Evolutionary conservation across 2,888 invertebrate genomes (phyloP).

Genomic region (Desoria tigrina): DNA sequence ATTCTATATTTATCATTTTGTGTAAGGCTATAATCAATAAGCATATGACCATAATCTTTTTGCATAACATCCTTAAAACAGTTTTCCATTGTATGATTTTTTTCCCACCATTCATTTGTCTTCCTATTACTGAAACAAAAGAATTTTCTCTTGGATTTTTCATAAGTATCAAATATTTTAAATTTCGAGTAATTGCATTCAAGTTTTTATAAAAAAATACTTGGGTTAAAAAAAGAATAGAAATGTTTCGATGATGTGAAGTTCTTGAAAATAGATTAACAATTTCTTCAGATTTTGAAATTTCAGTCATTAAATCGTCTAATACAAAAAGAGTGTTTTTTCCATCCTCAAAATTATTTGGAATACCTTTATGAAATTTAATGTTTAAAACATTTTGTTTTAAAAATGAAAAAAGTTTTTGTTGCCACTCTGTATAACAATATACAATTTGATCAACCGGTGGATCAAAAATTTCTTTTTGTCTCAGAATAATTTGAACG

Average conservation of each 20-base stretch:
- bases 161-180: slow-evolving; percentile 34
- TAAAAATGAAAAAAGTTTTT: slow-evolving; percentile 18
- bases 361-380: slow-evolving; percentile 30
- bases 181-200: slow-evolving; percentile 24
- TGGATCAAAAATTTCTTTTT: slow-evolving; percentile 26
- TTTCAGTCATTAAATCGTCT: slow-evolving; percentile 32
- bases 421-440: slow-evolving; percentile 30
- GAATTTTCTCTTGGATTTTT: slow-evolving; percentile 40
- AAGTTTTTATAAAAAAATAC: slow-evolving; percentile 33
- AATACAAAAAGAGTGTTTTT: slow-evolving; percentile 9
- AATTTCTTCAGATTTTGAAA: slow-evolving; percentile 14
- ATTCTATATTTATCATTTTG: slow-evolving; percentile 42
- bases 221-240: slow-evolving; percentile 27
- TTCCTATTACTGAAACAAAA: slow-evolving; percentile 24
- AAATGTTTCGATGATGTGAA: slow-evolving; percentile 24
- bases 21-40: slow-evolving; percentile 38
- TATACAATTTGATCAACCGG: slow-evolving; percentile 20
- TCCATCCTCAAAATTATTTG: background rate
- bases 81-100: slow-evolving; percentile 14
- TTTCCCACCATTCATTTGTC: slow-evolving; percentile 43
- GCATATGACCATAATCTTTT: slow-evolving; percentile 38
- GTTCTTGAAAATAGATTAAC: slow-evolving; percentile 21
- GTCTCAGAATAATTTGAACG: slow-evolving; percentile 15
- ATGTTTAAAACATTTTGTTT: slow-evolving; percentile 18
- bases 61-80: slow-evolving; percentile 39